These are phyloP conservation scores for Nasonia longicornis DNA, from an alignment of 1,140 invertebrate species.

Conservation along the genomic window DNA sequence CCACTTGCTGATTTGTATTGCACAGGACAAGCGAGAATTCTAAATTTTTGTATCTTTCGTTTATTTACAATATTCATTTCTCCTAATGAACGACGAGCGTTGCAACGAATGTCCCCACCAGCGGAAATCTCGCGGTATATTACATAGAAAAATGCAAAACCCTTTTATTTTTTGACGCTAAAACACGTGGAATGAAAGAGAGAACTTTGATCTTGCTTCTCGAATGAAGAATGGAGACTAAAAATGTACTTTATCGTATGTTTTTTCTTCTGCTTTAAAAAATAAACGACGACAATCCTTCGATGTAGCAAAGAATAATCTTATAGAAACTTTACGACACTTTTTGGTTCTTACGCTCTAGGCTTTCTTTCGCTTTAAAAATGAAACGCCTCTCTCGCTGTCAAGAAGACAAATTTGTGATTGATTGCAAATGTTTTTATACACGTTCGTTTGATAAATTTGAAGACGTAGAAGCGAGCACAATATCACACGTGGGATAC, in stretches of 20 bases:
- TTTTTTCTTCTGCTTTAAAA: background rate
- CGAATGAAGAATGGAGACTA: background rate
- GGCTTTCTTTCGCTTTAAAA: background rate
- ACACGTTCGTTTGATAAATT: constrained; percentile 25
- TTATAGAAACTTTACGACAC: background rate
- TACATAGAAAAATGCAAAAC: constrained; percentile 32
- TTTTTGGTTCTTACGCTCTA: constrained; percentile 10
- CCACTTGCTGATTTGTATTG: constrained; percentile 19
- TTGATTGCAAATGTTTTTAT: constrained; percentile 19
- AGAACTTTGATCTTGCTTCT: background rate
- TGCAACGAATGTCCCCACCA: constrained; percentile 6
- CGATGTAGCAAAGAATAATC: background rate
- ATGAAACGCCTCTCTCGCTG: background rate
- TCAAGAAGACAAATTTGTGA: background rate
- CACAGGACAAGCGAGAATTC: constrained; percentile 29
- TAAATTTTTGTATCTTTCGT: constrained; percentile 1
- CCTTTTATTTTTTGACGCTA: background rate
- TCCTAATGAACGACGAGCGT: background rate
- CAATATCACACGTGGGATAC: constrained; percentile 5
- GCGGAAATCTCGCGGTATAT: background rate
- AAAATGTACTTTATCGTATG: background rate
- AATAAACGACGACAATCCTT: background rate
- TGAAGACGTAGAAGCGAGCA: constrained; percentile 36
- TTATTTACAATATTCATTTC: constrained; percentile 10
- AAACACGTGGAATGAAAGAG: constrained; percentile 11